Base-by-base conservation (phyloP, 1,140 invertebrate genomes). In the Bombus impatiens region DNA sequence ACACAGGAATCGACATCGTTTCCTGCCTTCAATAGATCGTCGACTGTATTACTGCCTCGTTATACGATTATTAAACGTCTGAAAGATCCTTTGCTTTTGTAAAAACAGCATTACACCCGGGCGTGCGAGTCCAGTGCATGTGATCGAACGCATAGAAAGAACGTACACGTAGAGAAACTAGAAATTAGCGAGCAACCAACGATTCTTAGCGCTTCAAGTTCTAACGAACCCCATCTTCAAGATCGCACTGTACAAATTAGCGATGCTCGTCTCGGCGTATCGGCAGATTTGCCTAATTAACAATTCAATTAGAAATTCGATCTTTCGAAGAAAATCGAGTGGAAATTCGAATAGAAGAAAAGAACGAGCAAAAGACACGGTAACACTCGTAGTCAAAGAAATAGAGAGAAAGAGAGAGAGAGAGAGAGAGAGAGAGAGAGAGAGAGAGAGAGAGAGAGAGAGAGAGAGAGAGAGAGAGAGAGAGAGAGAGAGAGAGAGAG, bases 231-330 rank as follows among this genome's bases (percentile, higher is more conserved):
- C 6, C 25, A 62, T 62, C 59, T 13, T 62, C 28, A 13, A 62
- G 59, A 62, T 62, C 59, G 59, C 28, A n/a, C 4, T 59, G 59
- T n/a, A n/a, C 18, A 53, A 53, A 22, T 53, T 53, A 22, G 37
- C 80, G 53, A 22, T 62, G 80, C 80, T 82, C 70, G 80, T 74
- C 70, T 82, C 80, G n/a, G 10, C 42, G 32, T 44, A 8, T 35
- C 28, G 37, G 28, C 25, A 53, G 47, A 53, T 53, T 53, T 53
- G 47, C 47, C 47, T 53, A 22, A 53, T 35, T 18, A 25, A 42
- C 15, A 8, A 32, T 68, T 22, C 15, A 15, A 68, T 68, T 37
- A 37, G 25, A 70, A 5, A 37, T 68, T 10, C 32, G 18, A 22
- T 18, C 3, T 32, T 35, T 35, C 8, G 32, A 37, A 28, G 67